Conservation (phyloP, 2,888 invertebrate species). For the Protula sp. region DNA sequence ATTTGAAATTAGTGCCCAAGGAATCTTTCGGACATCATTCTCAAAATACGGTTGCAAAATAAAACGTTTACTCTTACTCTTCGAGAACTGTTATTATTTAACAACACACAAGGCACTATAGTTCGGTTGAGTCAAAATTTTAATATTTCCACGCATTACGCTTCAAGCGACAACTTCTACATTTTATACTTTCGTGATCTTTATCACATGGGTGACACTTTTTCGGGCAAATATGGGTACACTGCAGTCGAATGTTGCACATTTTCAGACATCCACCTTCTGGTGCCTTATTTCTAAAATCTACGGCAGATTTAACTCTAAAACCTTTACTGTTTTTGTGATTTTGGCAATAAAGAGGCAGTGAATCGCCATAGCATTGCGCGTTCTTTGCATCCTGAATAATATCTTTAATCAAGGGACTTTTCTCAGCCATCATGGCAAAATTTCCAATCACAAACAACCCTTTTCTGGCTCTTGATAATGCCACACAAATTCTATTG, state of each 20-base stretch:
- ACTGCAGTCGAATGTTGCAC: slow-evolving; percentile 59
- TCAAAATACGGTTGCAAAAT: no score
- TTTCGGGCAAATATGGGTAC: slow-evolving; percentile 63
- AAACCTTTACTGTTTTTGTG: slow-evolving; percentile 25
- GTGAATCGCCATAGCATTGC: slow-evolving; percentile 2
- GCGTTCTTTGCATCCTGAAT: background rate
- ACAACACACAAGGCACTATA: no score
- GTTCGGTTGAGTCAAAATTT: no score
- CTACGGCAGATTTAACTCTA: no score
- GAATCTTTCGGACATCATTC: no score
- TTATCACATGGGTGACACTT: slow-evolving; percentile 63
- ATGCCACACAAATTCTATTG: slow-evolving; percentile 48
- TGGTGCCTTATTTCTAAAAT: slow-evolving; percentile 29
- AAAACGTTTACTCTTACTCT: no score
- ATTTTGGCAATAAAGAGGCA: slow-evolving; percentile 31
- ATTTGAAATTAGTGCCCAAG: no score
- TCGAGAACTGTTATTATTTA: no score
- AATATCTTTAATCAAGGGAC: slow-evolving; percentile 14
- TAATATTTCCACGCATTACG: no score
- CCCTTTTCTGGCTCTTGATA: slow-evolving; percentile 49
- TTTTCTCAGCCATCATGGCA: slow-evolving; percentile 17
- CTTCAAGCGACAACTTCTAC: no score
- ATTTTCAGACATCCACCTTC: slow-evolving; percentile 60
- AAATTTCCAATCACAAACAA: slow-evolving; percentile 49
- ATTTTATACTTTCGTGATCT: slow-evolving; percentile 55